phyloP scores from a whole-genome alignment of 2,797 vertebrate genomes.

The Rallus crepitans region DNA sequence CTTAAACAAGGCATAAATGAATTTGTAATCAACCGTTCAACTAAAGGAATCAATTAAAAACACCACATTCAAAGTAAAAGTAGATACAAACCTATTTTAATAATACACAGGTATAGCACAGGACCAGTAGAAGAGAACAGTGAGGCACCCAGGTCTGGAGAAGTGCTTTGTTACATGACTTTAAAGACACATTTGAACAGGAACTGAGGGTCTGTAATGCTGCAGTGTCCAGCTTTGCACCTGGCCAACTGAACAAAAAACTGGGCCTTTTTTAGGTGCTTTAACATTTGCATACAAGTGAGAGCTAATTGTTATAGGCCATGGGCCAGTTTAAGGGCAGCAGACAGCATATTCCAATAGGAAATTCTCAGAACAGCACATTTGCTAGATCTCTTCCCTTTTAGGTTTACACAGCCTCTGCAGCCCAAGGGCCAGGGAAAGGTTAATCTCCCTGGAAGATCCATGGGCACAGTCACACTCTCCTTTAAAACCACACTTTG shows the following conservation, averaged over 20 bases:
- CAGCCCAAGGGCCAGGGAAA: background rate
- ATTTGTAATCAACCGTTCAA: background rate
- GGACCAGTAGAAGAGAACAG: background rate
- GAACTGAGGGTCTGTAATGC: background rate
- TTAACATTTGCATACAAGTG: background rate
- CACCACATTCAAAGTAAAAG: background rate
- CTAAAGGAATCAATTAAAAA: background rate
- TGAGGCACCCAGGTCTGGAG: background rate
- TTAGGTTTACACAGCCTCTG: background rate
- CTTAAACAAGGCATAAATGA: background rate
- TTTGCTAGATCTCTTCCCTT: background rate
- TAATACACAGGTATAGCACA: background rate
- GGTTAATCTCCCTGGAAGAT: background rate
- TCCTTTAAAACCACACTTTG: background rate
- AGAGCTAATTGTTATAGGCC: background rate
- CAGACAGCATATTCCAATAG: background rate
- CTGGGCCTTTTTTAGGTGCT: background rate
- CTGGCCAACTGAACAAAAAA: rapidly evolving
- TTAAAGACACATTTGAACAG: background rate
- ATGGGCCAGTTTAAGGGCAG: background rate
- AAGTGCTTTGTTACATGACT: background rate
- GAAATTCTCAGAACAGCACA: background rate
- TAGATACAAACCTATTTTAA: background rate
- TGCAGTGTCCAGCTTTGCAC: background rate
- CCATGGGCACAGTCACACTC: background rate